Percentiles rank a stretch among this genome's conserved stretches.
phyloP scores from a whole-genome alignment of 2,113 vertebrate species.

The Aythya baeri region DNA sequence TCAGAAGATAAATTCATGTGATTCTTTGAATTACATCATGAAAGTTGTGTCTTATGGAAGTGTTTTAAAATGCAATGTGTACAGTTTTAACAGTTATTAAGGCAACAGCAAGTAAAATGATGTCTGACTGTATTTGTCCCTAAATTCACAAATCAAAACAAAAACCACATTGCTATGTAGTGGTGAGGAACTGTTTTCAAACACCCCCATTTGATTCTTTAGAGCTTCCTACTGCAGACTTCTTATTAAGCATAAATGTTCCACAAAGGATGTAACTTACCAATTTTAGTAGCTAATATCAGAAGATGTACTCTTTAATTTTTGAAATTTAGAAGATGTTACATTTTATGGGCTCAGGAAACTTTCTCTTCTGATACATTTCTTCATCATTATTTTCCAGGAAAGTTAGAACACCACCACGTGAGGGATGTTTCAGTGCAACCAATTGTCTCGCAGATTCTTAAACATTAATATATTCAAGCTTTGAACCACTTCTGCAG shows the following conservation, averaged over 20 bases:
- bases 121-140: neutral
- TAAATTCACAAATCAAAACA: neutral
- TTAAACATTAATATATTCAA: neutral
- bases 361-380: neutral
- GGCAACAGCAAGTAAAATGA: neutral
- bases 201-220: neutral
- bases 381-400: neutral
- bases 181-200: neutral
- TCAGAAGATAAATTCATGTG: neutral
- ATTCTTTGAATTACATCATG: neutral
- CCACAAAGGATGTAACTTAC: neutral
- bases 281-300: neutral
- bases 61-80: neutral
- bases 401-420: neutral
- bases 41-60: neutral
- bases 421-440: neutral
- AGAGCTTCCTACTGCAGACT: neutral
- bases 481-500: neutral
- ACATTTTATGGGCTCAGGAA: neutral
- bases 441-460: neutral
- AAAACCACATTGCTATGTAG: neutral
- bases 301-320: neutral
- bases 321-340: neutral
- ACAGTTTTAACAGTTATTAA: neutral
- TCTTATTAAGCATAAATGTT: neutral